These are phyloP conservation scores for Pachyramphus minor DNA, from an alignment of 2,113 vertebrate genomes.

Conservation along the genomic window DNA sequence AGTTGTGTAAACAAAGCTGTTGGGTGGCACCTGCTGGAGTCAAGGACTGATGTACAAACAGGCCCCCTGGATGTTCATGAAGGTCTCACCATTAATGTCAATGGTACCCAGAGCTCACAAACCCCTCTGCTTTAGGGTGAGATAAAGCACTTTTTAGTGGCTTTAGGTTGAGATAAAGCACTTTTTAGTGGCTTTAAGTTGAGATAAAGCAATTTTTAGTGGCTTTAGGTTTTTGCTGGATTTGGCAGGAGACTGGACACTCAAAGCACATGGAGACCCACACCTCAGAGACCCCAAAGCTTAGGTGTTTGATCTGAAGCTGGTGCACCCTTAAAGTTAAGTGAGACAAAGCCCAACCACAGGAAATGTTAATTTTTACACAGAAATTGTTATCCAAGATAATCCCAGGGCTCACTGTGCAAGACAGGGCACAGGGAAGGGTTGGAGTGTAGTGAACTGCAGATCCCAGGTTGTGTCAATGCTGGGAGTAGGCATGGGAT, in stretches of 20 bases:
- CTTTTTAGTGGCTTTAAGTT: neutral
- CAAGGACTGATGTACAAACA: neutral
- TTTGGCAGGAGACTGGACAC: neutral
- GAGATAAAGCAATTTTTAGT: neutral
- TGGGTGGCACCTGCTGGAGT: neutral
- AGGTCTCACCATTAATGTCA: neutral
- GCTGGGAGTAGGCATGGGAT: neutral
- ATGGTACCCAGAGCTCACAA: neutral
- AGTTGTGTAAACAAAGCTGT: neutral
- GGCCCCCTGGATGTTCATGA: fast-evolving
- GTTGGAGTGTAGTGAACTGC: neutral
- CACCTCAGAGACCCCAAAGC: neutral
- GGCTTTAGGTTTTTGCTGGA: neutral
- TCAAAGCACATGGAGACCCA: fast-evolving
- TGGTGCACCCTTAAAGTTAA: neutral
- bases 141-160: neutral
- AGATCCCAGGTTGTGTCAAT: neutral
- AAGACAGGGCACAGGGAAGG: neutral
- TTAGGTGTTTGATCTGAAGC: neutral
- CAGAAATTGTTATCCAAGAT: neutral
- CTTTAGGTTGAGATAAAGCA: neutral
- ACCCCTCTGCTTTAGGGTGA: neutral
- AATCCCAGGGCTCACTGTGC: neutral
- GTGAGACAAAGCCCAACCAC: neutral
- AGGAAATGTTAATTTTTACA: neutral